Percentiles rank a stretch among this genome's conserved stretches.
Conservation (phyloP, 1,140 invertebrate genomes). For the Zaprionus ghesquierei region DNA sequence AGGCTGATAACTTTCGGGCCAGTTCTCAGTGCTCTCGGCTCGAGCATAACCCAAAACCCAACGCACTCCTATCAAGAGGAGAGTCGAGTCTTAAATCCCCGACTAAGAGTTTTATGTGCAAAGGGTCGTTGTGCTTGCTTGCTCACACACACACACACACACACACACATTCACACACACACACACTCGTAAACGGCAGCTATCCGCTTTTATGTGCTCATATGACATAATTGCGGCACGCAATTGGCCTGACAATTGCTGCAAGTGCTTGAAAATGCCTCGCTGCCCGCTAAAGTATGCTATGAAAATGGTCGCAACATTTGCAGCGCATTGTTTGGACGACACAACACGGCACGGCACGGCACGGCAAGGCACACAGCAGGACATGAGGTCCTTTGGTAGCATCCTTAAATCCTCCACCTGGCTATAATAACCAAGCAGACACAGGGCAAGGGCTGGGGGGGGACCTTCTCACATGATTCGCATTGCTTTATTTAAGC, state of each 20-base stretch:
- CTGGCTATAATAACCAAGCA: conserved; percentile 12
- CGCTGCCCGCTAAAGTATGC: conserved; percentile 69
- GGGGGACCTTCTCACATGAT: background rate
- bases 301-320: conserved; percentile 49
- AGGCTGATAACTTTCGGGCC: conserved; percentile 77
- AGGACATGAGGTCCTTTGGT: background rate
- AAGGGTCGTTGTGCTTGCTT: conserved; percentile 48
- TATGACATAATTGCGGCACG: conserved; percentile 72
- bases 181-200: conserved; percentile 13
- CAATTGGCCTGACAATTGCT: conserved; percentile 79
- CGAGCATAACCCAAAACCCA: conserved; percentile 8
- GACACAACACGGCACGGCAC: background rate
- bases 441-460: background rate
- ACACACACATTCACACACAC: background rate
- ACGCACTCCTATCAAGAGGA: background rate
- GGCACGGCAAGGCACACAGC: no score
- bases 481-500: background rate
- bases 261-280: conserved; percentile 63
- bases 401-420: conserved; percentile 8
- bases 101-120: conserved; percentile 71
- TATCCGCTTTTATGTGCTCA: conserved; percentile 64
- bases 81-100: conserved; percentile 12
- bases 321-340: conserved; percentile 32
- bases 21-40: no score
- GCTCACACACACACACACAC: background rate